Evolutionary conservation across 37 sponge, comb jelly and placozoan genomes (phyloP).

Genomic region (Theonella swinhoei): DNA sequence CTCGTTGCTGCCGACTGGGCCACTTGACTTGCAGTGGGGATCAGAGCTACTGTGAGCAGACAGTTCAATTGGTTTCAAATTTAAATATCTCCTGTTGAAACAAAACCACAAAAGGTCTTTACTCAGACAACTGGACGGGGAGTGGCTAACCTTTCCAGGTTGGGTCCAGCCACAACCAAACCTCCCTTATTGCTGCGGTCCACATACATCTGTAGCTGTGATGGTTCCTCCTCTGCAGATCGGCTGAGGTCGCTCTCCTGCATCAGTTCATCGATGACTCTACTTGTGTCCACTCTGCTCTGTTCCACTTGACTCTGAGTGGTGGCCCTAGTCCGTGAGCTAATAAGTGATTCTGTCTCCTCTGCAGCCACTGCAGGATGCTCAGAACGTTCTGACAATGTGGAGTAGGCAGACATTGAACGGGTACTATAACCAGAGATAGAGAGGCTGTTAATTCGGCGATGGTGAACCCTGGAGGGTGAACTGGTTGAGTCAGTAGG

Average conservation of each 20-base stretch:
- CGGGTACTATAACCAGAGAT: conserved; percentile 15
- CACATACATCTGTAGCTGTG: conserved; percentile 36
- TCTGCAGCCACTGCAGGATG: not conserved
- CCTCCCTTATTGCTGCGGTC: conserved; percentile 19
- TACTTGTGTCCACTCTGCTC: conserved; percentile 39
- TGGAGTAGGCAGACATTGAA: conserved; percentile 70
- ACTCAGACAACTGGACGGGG: too few species aligned
- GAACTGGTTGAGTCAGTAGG: not conserved
- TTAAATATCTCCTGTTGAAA: conserved; percentile 14
- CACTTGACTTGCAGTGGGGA: too few species aligned
- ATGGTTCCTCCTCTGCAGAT: not conserved
- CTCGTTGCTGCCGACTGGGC: too few species aligned
- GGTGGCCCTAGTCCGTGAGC: conserved; percentile 2
- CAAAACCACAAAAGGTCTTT: too few species aligned
- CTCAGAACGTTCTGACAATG: conserved; percentile 39
- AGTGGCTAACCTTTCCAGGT: conserved; percentile 28
- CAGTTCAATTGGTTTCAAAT: conserved; percentile 49
- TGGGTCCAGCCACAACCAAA: conserved; percentile 25
- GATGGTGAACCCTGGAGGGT: not conserved
- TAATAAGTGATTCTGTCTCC: conserved; percentile 32
- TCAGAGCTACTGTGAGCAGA: not conserved
- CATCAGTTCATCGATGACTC: conserved; percentile 48
- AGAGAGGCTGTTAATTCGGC: conserved; percentile 16
- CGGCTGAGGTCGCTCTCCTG: not conserved
- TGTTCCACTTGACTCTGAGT: conserved; percentile 44